Evolutionary conservation across 2,888 invertebrate species (phyloP).

Genomic region (Epirrhoe tristata): DNA sequence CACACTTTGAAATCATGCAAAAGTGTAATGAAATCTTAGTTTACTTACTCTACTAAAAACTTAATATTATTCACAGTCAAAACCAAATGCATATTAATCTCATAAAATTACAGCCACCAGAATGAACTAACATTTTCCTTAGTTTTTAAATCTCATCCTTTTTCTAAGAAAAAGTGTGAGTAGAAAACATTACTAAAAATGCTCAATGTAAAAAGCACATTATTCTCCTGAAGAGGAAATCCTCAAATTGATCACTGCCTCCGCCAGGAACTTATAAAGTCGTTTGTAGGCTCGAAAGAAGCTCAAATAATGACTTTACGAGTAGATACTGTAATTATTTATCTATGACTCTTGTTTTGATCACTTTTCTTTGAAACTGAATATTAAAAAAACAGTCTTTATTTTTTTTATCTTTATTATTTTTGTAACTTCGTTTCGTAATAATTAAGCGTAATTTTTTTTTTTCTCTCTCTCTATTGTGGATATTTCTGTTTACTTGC

Average conservation of each 20-base stretch:
- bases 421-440: too few species aligned
- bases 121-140: constrained; percentile 3
- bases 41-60: too few species aligned
- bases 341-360: too few species aligned
- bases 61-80: too few species aligned
- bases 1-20: too few species aligned
- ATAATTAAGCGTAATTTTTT: too few species aligned
- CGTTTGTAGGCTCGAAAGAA: background rate
- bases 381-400: too few species aligned
- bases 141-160: constrained; percentile 8
- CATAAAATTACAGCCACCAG: background rate
- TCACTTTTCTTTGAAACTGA: background rate
- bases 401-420: too few species aligned
- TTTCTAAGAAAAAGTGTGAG: constrained; percentile 8
- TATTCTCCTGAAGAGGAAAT: constrained; percentile 23
- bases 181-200: constrained; percentile 31
- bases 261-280: constrained; percentile 3
- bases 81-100: background rate
- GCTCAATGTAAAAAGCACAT: constrained; percentile 26
- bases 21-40: too few species aligned
- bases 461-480: too few species aligned
- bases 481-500: too few species aligned
- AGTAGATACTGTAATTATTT: constrained; percentile 1
- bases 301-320: background rate
- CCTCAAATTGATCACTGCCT: constrained; percentile 31